Base-by-base conservation (phyloP, 53 echinoderm and acorn worm genomes). In the Actinopyga echinites region DNA sequence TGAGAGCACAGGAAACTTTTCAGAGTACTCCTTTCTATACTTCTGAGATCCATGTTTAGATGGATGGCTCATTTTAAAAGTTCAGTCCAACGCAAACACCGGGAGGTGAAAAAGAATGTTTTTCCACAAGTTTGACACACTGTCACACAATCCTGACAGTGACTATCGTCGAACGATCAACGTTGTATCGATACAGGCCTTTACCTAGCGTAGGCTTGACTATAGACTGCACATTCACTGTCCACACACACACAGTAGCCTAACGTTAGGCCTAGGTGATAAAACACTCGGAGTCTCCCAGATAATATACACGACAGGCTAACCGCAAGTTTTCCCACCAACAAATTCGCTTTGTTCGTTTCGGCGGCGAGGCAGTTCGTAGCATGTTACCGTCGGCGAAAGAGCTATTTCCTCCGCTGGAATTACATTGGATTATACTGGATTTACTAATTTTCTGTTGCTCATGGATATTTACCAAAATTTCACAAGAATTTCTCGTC, bases 281-380 rank as follows among this genome's bases (percentile, higher is more conserved):
- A n/a, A n/a, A n/a, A n/a, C n/a, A n/a, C n/a, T n/a, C n/a, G n/a
- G 31, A 28, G 63, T 12, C 31, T 30, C 22, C 13, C 63, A n/a
- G 28, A 12, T 25, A 63, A 63, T 31, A 15, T 63, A 63, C 29
- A 30, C 28, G 11, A 28, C 15, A 15, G 21, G 63, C 63, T 71
- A 71, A 71, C 71, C 71, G 71, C 71, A 71, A 44, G 71, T 71
- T 71, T 71, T 71, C 71, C 71, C 71, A 71, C 71, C 71, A 71
- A 69, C 49, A 49, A 71, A 23, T 42, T 71, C 71, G 71, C 71
- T 71, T 71, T 71, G 71, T 71, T 71, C 71, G 71, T 22, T 21
- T 40, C 40, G 23, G 13, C 22, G 35, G 8, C 63, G 63, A 42
- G 42, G 40, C 71, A 71, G 22, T 71, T 45, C 71, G 42, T 71